Base-by-base conservation (phyloP, 1,140 invertebrate species). In the Pectinophora gossypiella region DNA sequence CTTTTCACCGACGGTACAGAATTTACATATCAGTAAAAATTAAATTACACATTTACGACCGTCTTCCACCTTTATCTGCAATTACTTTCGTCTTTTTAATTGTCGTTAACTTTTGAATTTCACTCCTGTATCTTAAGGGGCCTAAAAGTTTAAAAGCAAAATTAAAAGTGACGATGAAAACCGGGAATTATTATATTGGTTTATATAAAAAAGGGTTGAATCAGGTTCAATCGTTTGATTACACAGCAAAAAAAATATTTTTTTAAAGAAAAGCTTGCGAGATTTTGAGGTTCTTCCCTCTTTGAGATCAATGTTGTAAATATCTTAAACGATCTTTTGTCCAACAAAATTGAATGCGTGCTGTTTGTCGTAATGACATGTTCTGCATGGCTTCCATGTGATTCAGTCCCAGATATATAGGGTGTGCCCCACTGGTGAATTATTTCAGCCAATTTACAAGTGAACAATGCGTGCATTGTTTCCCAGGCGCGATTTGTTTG, bases 381-480 rank as follows among this genome's bases (percentile, higher is more conserved):
- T n/a, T 32, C 9, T 32, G 9, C 7, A 32, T 32, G 7, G 27
- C 27, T 32, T 32, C 27, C 27, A 32, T 32, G 27, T 32, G 27
- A 32, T 32, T n/a, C 2, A n/a, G n/a, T n/a, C 27, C 9, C 27
- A 12, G 27, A 32, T 32, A n/a, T n/a, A 32, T 32, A 12, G 27
- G 27, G 9, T n/a, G 9, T 9, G 27, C 27, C n/a, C n/a, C 27
- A 53, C 57, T 61, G 50, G 61, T 71, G 59, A 76, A 65, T 74
- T 75, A 72, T 74, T 68, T 72, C 60, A 67, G 59, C 56, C 67
- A 76, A 64, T 80, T 76, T 74, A 68, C 56, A 52, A 68, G 40
- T 50, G 66, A 79, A 83, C 81, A 85, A 85, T 83, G 72, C 70
- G 51, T 64, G 71, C 72, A 81, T 83, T 85, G 79, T 83, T 76